Base-by-base conservation (phyloP, 2,888 invertebrate species). In the Chrysina gloriosa region DNA sequence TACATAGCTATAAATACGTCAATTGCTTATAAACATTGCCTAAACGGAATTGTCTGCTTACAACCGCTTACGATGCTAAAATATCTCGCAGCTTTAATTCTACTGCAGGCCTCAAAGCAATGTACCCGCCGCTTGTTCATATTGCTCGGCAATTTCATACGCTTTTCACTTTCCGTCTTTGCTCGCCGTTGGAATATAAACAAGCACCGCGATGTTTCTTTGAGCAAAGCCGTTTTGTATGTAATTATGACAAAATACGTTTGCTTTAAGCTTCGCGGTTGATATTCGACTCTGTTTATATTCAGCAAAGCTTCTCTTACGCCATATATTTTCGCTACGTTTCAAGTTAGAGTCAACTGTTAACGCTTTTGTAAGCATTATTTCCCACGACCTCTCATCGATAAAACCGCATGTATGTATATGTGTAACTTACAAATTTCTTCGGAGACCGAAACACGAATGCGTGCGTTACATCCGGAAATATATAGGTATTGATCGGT, bases 241-340 rank as follows among this genome's bases (percentile, higher is more conserved):
- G 14, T 52, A 52, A 52, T 52, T 52, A 52, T 52, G 31, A 52
- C 19, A 16, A 52, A 52, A 52, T 14, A 34, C 52, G n/a, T 31
- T 31, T 19, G 31, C 31, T 7, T 31, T 9, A 52, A 52, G n/a
- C 31, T 16, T 7, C 19, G 29, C 25, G 29, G 16, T 19, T 31
- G 1, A 4, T n/a, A 9, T 16, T 31, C 34, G 11, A 5, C 19
- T 4, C 4, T 19, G 9, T 31, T 52, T 52, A 31, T 31, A 19
- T 31, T 16, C 21, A 11, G 25, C 25, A 11, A 52, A 52, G n/a
- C 19, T 31, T 31, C 3, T 19, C 6, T 29, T 9, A 52, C 19
- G 31, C 6, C 2, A 4, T 52, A 19, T 52, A 52, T 29, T 6
- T 6, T n/a, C n/a, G 47, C 47, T 2, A n/a, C 23, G 23, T 9